A percentile compares a stretch with the other conserved stretches of the same genome.
These are phyloP conservation scores for Zonotrichia albicollis DNA, from an alignment of 2,797 vertebrate genomes.

Conservation along the genomic window DNA sequence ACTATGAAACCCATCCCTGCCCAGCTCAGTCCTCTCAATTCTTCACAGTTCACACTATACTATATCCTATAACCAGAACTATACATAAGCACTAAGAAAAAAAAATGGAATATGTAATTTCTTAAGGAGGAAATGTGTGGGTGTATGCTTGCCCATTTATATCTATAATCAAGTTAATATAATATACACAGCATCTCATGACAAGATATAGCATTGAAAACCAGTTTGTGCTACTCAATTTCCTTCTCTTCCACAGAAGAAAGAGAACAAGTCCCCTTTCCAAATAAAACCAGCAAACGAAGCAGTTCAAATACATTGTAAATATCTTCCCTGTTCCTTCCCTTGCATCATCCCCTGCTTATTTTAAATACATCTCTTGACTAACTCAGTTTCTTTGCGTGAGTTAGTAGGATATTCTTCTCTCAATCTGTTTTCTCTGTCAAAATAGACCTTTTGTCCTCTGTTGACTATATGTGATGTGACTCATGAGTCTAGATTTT, in stretches of 20 bases:
- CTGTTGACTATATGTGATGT: background rate
- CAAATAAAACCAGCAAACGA: background rate
- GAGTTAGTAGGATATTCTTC: background rate
- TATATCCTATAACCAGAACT: background rate
- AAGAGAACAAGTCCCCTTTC: background rate
- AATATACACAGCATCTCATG: background rate
- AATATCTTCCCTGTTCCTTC: background rate
- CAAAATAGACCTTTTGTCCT: conserved; percentile 19
- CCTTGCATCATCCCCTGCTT: background rate
- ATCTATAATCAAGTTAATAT: background rate
- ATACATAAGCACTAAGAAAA: background rate
- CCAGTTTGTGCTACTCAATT: background rate
- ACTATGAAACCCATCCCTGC: background rate
- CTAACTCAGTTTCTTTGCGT: background rate
- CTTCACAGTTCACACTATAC: background rate
- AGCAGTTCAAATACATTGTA: background rate
- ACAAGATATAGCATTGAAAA: background rate
- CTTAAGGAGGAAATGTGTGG: background rate
- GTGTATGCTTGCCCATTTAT: background rate
- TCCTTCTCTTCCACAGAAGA: background rate
- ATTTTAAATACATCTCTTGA: background rate
- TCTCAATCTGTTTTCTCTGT: background rate
- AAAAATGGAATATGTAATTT: background rate
- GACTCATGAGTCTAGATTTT: background rate
- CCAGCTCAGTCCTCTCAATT: background rate